Base-by-base conservation (phyloP, 2,113 vertebrate species). In the Apeltes quadracus region DNA sequence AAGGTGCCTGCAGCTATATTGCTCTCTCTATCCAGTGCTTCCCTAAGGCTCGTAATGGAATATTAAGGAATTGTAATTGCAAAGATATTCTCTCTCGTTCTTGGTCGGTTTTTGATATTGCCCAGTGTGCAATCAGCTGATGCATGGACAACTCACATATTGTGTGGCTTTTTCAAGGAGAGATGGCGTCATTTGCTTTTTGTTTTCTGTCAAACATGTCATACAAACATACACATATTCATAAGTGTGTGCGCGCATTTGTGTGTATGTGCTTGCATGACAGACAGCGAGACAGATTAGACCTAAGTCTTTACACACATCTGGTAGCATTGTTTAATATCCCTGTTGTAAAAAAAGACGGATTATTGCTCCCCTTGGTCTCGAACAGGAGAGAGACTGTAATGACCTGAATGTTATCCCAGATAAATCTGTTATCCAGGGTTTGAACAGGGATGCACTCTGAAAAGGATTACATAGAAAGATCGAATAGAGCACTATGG, bases 381-480 rank as follows among this genome's bases (percentile, higher is more conserved):
- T 81, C 57, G 29, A 76, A 84, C 81, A 77, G 79, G 73, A 74
- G 56, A 72, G 63, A 67, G 72, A 66, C 74, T 88, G 90, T 77
- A 84, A 82, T 77, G 9, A 80, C 88, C 84, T 50, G 56, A 75
- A 86, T 46, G 55, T 90, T 83, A 90, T 90, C 91, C 86, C 76
- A 73, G 89, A 92, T 90, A 91, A 90, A 91, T 89, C 90, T 90
- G 89, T 90, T 89, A 88, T 85, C 84, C 82, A 14, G 62, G 61
- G 63, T 87, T 81, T 83, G 81, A 75, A 50, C 75, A 66, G 75
- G 67, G 89, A 85, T 89, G 79, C 77, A 84, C 77, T 88, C 72
- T 79, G 56, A 72, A 57, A 79, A 55, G 82, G 87, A 92, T 92
- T 92, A 91, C 75, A 83, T 66, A 72, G 54, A 68, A 44, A 84